Evolutionary conservation across 2,797 vertebrate genomes (phyloP), one percentile per base, ranked within the genome.

Genomic region (Megaceryle alcyon): DNA sequence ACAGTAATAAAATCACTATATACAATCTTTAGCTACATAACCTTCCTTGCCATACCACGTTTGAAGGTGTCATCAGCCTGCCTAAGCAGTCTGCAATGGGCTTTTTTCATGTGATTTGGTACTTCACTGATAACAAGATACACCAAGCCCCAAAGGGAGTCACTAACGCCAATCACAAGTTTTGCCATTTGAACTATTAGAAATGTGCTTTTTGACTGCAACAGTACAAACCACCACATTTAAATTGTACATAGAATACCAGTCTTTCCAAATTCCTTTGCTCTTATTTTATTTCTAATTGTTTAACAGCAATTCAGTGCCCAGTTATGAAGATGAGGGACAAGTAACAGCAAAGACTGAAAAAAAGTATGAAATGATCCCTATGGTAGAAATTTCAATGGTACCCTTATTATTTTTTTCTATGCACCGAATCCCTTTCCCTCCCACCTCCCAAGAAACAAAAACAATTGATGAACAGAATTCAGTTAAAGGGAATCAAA

Each of bases 401-500:
- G 95, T 94, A 97, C 97, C 97, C 97, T 98, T 96, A 97, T 97
- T 96, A 96, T 97, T 97, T 98, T 98, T 98, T 97, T 98, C 98
- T 98, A 98, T 97, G 97, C 98, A 98, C 97, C 98, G 95, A 97
- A 97, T 96, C 97, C 98, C 98, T 96, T 97, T 98, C 97, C 98
- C 98, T 98, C 98, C 98, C 98, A 98, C 98, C 99, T 96, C 98
- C 99, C 98, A 99, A 99, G 98, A 99, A 99, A 99, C 98, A 99
- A 99, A 99, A 99, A 99, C 99, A 99, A 99, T 99, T 98, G 99
- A 99, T 99, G 99, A 99, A 99, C 99, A 99, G 99, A 99, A 99
- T 99, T 99, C 98, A 99, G 99, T 99, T 99, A 99, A 99, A 99
- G 99, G 99, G 99, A 99, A 99, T 99, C 99, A 99, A 99, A 99